phyloP scores from a whole-genome alignment of 2,797 vertebrate species.

The Oryzias dopingdopingensis region DNA sequence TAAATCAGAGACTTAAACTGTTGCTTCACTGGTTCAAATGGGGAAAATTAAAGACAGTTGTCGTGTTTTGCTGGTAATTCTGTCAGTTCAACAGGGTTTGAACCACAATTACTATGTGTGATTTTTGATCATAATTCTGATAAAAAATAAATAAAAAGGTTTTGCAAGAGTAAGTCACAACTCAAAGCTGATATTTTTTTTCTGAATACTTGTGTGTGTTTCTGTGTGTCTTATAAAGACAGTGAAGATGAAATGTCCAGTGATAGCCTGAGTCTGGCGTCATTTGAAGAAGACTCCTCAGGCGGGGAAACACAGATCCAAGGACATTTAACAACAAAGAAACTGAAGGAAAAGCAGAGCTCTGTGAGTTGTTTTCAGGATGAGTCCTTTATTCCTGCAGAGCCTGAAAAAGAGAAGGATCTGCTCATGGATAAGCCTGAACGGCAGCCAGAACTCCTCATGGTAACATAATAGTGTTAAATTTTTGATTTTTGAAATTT shows the following conservation, averaged over 20 bases:
- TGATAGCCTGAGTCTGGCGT: conserved; percentile 48
- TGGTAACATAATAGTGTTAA: conserved; percentile 54
- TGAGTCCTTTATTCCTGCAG: conserved; percentile 31
- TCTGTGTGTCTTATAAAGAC: conserved; percentile 46
- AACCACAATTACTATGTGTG: conserved; percentile 1
- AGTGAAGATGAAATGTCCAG: conserved; percentile 60
- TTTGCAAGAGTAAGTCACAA: background rate
- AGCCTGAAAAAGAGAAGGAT: conserved; percentile 22
- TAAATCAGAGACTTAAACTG: conserved; percentile 19
- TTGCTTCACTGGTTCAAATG: conserved; percentile 27
- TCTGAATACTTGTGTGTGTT: conserved; percentile 6
- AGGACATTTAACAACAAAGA: conserved; percentile 16
- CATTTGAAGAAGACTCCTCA: conserved; percentile 54
- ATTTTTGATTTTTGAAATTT: conserved; percentile 9
- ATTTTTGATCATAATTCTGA: background rate
- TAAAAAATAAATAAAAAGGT: background rate
- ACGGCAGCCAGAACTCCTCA: conserved; percentile 42
- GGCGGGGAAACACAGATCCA: conserved; percentile 53
- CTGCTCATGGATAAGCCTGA: conserved; percentile 25
- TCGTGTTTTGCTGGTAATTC: conserved; percentile 10
- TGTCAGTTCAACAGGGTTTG: conserved; percentile 11
- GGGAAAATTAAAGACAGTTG: conserved; percentile 10
- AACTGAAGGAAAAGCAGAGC: conserved; percentile 19
- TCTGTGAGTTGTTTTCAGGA: conserved; percentile 22
- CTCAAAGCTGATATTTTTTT: background rate